Evolutionary conservation across 2,113 vertebrate genomes (phyloP), one percentile per base, ranked within the genome.

Genomic region (Benthochromis sp.): DNA sequence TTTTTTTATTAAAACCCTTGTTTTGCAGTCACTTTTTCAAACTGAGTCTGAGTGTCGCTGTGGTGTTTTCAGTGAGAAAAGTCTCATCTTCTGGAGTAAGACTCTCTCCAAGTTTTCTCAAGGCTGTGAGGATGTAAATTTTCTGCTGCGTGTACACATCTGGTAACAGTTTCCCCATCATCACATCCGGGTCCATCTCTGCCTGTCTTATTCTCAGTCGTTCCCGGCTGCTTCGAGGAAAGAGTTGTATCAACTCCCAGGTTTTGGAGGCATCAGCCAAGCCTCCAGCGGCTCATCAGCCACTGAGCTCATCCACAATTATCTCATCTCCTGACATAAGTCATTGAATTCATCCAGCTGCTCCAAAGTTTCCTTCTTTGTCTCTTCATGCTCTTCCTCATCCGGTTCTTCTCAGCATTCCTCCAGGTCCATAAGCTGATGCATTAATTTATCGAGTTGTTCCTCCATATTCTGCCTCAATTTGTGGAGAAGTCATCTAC

Each of bases 101-200:
- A 98, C 97, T 97, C 94, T 98, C 94, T 55, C 98, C 98, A n/a
- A 99, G 97, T 92, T 99, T 99, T 81, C 97, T 96, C 90, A 99
- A 93, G 7, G 98, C 98, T 3, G 97, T 98, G 87, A 99, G 97
- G 86, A 99, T 98, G 96, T 99, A 98, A 82, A 98, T 95, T 89
- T 99, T 99, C 97, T 99, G 99, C 84, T 98, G 98, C 0, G 95
- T 98, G 90, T 98, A 97, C 4, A 97, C 90, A 9, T 96, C 97
- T 92, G 93, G 94, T 2, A 95, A 96, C 91, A 99, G 92, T 88
- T 99, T 99, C 57, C 98, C 98, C 53, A 99, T 98, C 89, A 99
- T 99, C 86, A 99, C 96, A 79, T 99, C 98, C 94, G 97, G 95
- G 92, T 99, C 98, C 98, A 99, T 99, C 98, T 99, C 98, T 81